Conservation (phyloP, 2,797 vertebrate genomes). For the Nyctalus aviator region DNA sequence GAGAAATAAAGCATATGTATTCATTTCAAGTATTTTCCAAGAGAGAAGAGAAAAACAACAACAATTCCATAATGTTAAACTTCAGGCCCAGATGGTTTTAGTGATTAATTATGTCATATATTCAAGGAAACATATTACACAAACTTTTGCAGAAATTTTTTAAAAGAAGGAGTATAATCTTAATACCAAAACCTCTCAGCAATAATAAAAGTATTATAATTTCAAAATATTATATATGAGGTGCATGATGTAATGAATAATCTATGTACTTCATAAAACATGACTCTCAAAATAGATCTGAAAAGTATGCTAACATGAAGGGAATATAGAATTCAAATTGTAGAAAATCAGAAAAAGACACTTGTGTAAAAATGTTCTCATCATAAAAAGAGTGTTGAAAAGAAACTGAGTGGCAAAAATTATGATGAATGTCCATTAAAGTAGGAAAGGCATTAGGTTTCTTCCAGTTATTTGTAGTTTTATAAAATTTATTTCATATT, state of each 20-base stretch:
- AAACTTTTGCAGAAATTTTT: not conserved
- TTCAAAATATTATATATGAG: not conserved
- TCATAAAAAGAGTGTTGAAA: not conserved
- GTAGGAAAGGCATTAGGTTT: not conserved
- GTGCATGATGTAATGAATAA: not conserved
- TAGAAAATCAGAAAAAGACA: not conserved
- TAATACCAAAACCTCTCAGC: not conserved
- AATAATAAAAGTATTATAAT: not conserved
- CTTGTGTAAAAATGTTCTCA: not conserved
- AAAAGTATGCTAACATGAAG: not conserved
- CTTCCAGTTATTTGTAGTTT: not conserved
- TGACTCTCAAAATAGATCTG: not conserved
- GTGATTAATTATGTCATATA: not conserved
- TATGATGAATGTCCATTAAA: not conserved
- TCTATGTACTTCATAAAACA: not conserved
- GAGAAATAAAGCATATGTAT: not conserved
- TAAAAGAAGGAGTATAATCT: not conserved
- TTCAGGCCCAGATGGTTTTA: not conserved
- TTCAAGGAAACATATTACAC: not conserved
- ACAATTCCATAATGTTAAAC: not conserved
- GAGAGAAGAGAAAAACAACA: not conserved
- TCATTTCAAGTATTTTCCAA: not conserved
- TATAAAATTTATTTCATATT: not conserved
- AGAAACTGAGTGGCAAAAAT: not conserved
- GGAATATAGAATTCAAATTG: not conserved